A percentile compares a stretch with the other conserved stretches of the same genome.
Evolutionary conservation across 2,888 invertebrate species (phyloP).

Genomic region (Lottia gigantea): DNA sequence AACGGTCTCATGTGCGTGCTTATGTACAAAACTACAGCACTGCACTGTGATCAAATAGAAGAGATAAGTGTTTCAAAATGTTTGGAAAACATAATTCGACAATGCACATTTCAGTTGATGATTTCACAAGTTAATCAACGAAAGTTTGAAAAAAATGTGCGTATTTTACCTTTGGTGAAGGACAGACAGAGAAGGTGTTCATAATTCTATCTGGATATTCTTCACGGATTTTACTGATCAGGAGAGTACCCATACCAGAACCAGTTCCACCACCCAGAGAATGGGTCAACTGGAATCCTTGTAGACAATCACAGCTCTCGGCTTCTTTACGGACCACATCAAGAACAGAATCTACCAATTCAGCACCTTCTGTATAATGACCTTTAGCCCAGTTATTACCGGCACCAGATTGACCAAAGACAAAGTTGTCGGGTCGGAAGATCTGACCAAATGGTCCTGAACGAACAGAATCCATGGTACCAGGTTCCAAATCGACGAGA

Average conservation of each 20-base stretch:
- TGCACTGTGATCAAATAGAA: too few relatives aligned
- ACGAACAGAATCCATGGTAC: constrained; percentile 7
- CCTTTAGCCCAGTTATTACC: constrained; percentile 10
- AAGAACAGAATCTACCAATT: constrained; percentile 3
- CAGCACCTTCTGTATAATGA: constrained; percentile 5
- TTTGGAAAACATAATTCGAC: too few relatives aligned
- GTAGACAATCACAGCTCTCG: constrained; percentile 1
- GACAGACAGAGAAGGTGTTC: constrained; percentile 7
- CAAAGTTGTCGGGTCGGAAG: constrained; percentile 5
- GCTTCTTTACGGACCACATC: constrained; percentile 9
- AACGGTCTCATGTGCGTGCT: too few relatives aligned
- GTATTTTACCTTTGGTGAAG: not conserved
- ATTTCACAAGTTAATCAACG: too few relatives aligned
- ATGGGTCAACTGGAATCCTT: constrained; percentile 8
- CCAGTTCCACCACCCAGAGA: constrained; percentile 3
- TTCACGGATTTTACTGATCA: constrained; percentile 8
- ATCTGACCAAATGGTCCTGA: constrained; percentile 5
- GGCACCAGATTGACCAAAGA: constrained; percentile 5
- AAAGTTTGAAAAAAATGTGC: too few relatives aligned
- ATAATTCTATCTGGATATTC: constrained; percentile 9
- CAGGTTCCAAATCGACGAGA: constrained; percentile 2
- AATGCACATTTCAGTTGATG: too few relatives aligned
- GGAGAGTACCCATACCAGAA: constrained; percentile 5
- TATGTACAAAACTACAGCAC: too few relatives aligned
- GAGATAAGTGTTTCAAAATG: too few relatives aligned